A percentile compares a stretch with the other conserved stretches of the same genome.
phyloP scores from a whole-genome alignment of 2,113 vertebrate genomes.

The Cryptotis parvus region DNA sequence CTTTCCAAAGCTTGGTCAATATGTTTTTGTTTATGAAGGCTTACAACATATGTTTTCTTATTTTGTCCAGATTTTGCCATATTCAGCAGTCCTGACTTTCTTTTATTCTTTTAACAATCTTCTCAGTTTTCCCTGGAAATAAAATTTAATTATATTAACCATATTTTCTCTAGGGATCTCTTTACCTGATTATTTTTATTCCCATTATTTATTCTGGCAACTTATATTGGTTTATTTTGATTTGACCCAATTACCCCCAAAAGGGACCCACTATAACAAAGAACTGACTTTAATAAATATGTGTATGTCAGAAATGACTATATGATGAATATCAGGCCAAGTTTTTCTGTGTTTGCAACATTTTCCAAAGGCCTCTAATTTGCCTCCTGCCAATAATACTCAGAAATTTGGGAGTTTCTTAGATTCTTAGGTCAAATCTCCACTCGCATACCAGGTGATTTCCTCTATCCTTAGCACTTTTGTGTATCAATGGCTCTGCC shows the following conservation, averaged over 20 bases:
- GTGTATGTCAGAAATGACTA: not conserved
- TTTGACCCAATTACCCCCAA: not conserved
- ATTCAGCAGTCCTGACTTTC: not conserved
- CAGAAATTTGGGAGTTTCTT: too few species aligned
- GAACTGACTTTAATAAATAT: not conserved
- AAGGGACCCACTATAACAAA: not conserved
- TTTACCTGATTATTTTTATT: not conserved
- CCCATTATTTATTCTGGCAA: not conserved
- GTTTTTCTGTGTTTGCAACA: not conserved
- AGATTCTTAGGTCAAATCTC: too few species aligned
- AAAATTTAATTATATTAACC: not conserved
- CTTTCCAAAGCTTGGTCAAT: not conserved
- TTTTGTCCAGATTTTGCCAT: not conserved
- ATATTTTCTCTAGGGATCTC: not conserved
- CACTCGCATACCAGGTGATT: too few species aligned
- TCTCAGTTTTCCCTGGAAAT: conserved; percentile 1
- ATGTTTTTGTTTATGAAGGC: not conserved
- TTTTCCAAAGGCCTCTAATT: not conserved
- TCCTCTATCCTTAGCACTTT: too few species aligned
- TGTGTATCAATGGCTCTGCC: too few species aligned
- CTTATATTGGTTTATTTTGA: not conserved
- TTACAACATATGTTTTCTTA: conserved; percentile 29
- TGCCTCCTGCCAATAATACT: too few species aligned
- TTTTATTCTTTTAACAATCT: conserved; percentile 15
- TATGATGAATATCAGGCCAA: not conserved